phyloP scores from a whole-genome alignment of 2,888 invertebrate genomes.

The Acanthosoma haemorrhoidale region DNA sequence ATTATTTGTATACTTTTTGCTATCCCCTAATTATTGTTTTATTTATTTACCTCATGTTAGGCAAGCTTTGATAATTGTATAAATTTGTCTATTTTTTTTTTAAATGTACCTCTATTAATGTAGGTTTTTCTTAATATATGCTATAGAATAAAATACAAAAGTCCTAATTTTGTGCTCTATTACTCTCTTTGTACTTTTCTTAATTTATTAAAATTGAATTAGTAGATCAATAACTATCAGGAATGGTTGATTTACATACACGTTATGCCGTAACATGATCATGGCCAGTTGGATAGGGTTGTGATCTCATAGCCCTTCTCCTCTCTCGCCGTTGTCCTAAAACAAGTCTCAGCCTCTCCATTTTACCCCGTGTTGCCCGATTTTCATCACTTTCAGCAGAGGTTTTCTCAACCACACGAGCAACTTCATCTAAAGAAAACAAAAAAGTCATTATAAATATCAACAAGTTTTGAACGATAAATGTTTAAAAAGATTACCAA shows the following conservation, averaged over 20 bases:
- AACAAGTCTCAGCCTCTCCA: conserved; percentile 78
- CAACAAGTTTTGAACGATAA: too few relatives aligned
- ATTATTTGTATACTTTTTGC: background rate
- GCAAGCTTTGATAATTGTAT: background rate
- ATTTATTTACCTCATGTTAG: background rate
- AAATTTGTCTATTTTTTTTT: background rate
- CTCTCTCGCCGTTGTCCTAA: conserved; percentile 80
- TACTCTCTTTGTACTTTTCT: too few relatives aligned
- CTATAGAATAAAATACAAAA: background rate
- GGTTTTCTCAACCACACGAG: conserved; percentile 22
- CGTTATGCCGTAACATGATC: conserved; percentile 37
- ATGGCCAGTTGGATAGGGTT: conserved; percentile 44
- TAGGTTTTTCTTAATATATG: background rate
- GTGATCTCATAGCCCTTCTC: conserved; percentile 65
- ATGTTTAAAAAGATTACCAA: too few relatives aligned
- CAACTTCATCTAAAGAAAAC: conserved; percentile 10
- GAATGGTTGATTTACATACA: conserved; percentile 24
- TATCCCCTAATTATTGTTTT: background rate
- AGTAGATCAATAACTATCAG: too few relatives aligned
- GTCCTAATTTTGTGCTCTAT: background rate
- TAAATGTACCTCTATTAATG: background rate
- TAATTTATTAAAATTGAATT: too few relatives aligned
- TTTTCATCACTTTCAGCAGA: conserved; percentile 53
- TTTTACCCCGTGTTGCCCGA: conserved; percentile 74
- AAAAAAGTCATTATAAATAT: too few relatives aligned